Base-by-base conservation (phyloP, 2,797 vertebrate genomes). In the Odontamblyopus rebecca region DNA sequence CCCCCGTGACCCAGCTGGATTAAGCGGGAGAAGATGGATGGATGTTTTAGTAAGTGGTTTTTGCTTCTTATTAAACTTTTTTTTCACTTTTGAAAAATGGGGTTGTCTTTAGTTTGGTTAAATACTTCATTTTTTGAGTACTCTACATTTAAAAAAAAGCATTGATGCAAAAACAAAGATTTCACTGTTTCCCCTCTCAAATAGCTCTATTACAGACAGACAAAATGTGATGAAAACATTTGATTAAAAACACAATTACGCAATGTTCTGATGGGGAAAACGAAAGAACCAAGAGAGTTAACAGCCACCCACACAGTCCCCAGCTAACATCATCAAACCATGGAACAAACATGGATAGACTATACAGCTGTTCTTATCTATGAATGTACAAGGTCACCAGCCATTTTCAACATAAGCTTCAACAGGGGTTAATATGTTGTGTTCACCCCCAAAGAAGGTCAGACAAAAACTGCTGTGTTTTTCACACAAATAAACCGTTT, bases 401-500 rank as follows among this genome's bases (percentile, higher is more conserved):
- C 59, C 1, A 64, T 72, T 73, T 70, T 26, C 79, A 73, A 74
- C 83, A 67, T 73, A 19, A 77, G 67, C 75, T 79, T 41, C 60
- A 76, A 79, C 75, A 84, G 61, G 67, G 83, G 80, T 83, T 89
- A 80, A 84, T 80, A 79, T 71, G 71, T 75, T 77, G 72, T 75
- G 74, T 82, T 84, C 75, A 78, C 56, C 64, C 71, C 72, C 77
- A 86, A 85, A 81, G 80, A 80, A 85, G 86, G 84, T 87, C 84
- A 76, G 65, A 70, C 38, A 29, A 71, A 83, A 81, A 76, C 57
- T 62, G 72, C 18, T 70, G 23, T 81, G 64, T 77, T 6, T 35
- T 68, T 83, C 71, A 77, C 87, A 85, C 74, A 81, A 78, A 87
- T 78, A 88, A 87, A 86, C 82, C 78, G 69, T 79, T 82, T 82